Conservation (phyloP, 2,888 invertebrate genomes). For the Aradus depressus region DNA sequence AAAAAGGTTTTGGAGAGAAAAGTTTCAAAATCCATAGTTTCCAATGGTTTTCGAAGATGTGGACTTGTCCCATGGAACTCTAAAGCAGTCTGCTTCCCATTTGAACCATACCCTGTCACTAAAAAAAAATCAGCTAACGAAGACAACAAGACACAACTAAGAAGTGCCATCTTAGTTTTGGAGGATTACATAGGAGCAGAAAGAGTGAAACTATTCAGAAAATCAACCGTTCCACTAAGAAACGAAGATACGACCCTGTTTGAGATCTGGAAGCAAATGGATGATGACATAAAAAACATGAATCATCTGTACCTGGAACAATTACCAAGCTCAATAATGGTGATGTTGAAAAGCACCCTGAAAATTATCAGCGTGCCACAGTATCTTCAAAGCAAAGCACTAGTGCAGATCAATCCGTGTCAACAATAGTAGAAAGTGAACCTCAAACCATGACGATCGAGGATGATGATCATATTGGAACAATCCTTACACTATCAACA, state of each 20-base stretch:
- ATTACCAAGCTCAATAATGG: background rate
- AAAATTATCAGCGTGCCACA: background rate
- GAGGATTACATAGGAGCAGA: background rate
- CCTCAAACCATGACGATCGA: background rate
- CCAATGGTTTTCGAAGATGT: slow-evolving; percentile 32
- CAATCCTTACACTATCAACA: too few species aligned
- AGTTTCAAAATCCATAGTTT: slow-evolving; percentile 27
- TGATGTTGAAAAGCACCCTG: background rate
- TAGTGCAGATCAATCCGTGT: background rate
- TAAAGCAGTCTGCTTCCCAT: background rate
- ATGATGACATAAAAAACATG: too few species aligned
- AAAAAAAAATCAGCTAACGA: background rate
- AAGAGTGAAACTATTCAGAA: background rate
- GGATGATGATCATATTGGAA: background rate
- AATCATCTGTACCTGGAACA: too few species aligned
- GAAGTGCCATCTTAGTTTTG: background rate
- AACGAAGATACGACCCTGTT: background rate
- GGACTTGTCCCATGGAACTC: slow-evolving; percentile 30
- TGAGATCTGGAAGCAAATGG: background rate
- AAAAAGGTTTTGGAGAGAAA: slow-evolving; percentile 25
- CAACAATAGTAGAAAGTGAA: background rate
- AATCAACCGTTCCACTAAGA: background rate
- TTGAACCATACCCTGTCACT: too few species aligned
- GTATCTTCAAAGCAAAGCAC: background rate
- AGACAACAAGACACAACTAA: background rate